Conservation (phyloP, 2,797 vertebrate genomes). For the Spizella passerina region DNA sequence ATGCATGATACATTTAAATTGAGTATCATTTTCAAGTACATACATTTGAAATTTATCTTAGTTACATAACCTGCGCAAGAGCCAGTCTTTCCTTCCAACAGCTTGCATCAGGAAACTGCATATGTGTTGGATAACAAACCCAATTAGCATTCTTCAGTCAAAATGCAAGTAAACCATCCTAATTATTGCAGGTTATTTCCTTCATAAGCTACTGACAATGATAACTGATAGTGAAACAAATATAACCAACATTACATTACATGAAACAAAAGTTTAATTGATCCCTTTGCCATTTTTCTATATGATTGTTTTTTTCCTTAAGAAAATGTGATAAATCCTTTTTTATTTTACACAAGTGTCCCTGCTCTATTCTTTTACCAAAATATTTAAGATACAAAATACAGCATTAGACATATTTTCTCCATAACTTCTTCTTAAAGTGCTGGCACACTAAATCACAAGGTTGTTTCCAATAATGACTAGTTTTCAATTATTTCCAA, state of each 20-base stretch:
- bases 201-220: not conserved
- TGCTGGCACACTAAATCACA: not conserved
- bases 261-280: not conserved
- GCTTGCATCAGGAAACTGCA: not conserved
- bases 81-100: not conserved
- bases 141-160: not conserved
- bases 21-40: not conserved
- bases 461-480: not conserved
- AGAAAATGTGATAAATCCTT: not conserved
- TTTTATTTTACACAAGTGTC: not conserved
- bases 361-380: not conserved
- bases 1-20: not conserved
- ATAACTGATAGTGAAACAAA: not conserved
- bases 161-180: not conserved
- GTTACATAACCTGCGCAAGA: not conserved
- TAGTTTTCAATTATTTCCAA: no score
- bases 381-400: slow-evolving; percentile 8
- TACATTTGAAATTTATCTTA: not conserved
- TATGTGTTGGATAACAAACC: not conserved
- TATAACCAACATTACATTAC: not conserved
- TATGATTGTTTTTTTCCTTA: not conserved
- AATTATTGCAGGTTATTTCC: not conserved
- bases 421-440: not conserved
- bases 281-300: not conserved
- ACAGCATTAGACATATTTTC: not conserved